Conservation (phyloP, 92 coral and sea anemone species). For the Epizoanthus scotinus region DNA sequence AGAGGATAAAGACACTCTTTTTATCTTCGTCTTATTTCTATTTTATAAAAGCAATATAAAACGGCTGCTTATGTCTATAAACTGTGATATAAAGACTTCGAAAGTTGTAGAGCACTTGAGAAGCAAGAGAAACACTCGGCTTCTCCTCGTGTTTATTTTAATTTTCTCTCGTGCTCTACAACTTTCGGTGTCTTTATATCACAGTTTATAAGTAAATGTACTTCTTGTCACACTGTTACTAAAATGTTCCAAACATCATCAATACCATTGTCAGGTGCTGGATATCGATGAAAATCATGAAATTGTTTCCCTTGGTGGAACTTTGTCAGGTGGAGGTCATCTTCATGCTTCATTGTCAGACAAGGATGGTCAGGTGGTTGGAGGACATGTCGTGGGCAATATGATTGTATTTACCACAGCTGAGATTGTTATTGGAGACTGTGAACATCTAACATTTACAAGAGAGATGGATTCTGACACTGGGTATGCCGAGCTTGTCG, state of each 20-base stretch:
- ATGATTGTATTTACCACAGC: constrained; percentile 93
- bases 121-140: no score
- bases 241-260: neutral
- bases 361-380: constrained; percentile 74
- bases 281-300: constrained; percentile 70
- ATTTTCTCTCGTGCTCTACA: no score
- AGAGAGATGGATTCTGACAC: constrained; percentile 72
- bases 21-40: no score
- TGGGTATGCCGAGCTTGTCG: constrained; percentile 78
- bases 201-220: no score
- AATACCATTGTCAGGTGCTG: constrained; percentile 43
- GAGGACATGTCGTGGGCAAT: constrained; percentile 89
- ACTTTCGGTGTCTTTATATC: no score
- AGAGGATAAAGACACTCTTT: no score
- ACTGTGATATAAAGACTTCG: no score
- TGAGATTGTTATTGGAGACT: constrained; percentile 86
- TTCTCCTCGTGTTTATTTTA: no score
- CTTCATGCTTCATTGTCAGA: constrained; percentile 84
- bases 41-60: no score
- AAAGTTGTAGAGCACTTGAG: no score
- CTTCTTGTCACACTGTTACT: no score
- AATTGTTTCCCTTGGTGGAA: constrained; percentile 91
- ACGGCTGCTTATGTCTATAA: no score
- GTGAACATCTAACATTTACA: constrained; percentile 52
- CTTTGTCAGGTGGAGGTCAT: constrained; percentile 80